Percentiles rank a stretch among this genome's conserved stretches.
These are phyloP conservation scores for Apaloderma vittatum DNA, from an alignment of 2,113 vertebrate species.

Conservation along the genomic window DNA sequence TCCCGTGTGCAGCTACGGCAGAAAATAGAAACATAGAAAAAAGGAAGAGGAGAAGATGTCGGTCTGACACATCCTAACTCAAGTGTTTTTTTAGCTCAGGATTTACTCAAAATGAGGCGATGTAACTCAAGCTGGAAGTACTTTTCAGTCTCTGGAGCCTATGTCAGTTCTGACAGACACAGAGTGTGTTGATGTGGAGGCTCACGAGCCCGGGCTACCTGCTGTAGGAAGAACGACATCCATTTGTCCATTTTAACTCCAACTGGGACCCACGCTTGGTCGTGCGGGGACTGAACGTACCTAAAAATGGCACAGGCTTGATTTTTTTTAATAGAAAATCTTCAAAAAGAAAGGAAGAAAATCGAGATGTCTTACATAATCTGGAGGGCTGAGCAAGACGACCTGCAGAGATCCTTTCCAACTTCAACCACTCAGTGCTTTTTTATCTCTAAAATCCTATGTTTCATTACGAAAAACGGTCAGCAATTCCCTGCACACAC, in stretches of 20 bases:
- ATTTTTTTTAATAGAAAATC: background rate
- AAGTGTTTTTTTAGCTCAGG: background rate
- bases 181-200: accelerated
- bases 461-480: background rate
- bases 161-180: background rate
- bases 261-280: background rate
- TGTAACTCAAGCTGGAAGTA: background rate
- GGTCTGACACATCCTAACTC: background rate
- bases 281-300: background rate
- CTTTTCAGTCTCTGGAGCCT: background rate
- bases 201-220: background rate
- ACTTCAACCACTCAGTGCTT: background rate
- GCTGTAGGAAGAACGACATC: background rate
- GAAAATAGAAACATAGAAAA: background rate
- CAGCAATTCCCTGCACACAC: background rate
- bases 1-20: background rate
- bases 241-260: background rate
- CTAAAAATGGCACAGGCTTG: background rate
- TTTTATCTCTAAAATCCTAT: background rate
- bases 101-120: background rate
- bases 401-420: background rate
- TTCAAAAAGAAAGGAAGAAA: background rate
- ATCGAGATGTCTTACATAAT: background rate
- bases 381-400: background rate
- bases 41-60: background rate